Base-by-base conservation (phyloP, 2,797 vertebrate genomes). In the Chloroceryle amazona region DNA sequence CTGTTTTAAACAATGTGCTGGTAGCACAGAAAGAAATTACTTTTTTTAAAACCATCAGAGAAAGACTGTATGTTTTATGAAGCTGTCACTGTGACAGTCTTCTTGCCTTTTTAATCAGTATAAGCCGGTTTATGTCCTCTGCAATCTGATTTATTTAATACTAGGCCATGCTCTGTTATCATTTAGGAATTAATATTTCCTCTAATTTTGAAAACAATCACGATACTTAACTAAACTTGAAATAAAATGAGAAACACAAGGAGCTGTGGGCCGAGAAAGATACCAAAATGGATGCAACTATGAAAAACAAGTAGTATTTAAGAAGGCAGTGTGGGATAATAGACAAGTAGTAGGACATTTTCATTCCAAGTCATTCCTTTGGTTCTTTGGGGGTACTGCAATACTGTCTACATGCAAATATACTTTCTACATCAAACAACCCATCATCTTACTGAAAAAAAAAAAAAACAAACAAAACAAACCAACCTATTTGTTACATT, bases 401-500 rank as follows among this genome's bases (percentile, higher is more conserved):
- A 62, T n/a, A 57, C 6, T 35, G 37, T 87, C 37, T 39, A 47
- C 26, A 46, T 46, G 33, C 26, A 83, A 60, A 68, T 49, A 42
- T 6, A 60, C 37, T 37, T 35, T 81, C 44, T 72, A 35, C 33
- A 82, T 29, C 51, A 75, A 80, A 58, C 14, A n/a, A 57, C 39
- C 13, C 76, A 95, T 72, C 75, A 95, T 76, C 28, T 82, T 51
- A 87, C 37, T 52, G 31, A 74, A 58, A 88, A 29, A 68, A 81
- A 22, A 44, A 44, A 42, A 15, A 13, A 17, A 17, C 42, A 42
- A 42, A 37, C 8, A 37, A 37, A 37, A 37, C 35, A 8, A 21
- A 22, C 22, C 88, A 91, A 74, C 14, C 39, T 18, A 55, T 80
- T 89, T 93, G 68, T 92, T 87, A 94, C 49, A 62, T 67, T 90